Percentiles rank a stretch among this genome's conserved stretches.
Evolutionary conservation across 2,113 vertebrate species (phyloP).

Genomic region (Sciurus niger): DNA sequence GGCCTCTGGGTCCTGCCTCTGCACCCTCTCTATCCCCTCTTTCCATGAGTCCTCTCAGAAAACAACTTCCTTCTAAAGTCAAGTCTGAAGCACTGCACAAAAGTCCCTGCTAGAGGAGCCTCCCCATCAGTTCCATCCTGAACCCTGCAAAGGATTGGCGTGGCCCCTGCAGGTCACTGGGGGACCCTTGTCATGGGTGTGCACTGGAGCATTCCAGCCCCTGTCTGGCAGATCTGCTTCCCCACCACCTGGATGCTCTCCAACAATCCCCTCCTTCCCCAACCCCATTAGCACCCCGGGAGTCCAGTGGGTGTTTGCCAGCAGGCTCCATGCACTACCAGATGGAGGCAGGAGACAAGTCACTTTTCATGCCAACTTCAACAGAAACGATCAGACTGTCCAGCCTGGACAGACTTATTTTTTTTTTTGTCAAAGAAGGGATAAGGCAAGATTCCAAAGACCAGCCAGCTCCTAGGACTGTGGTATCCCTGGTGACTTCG

Average conservation of each 20-base stretch:
- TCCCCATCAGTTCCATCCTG: neutral
- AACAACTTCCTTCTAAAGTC: neutral
- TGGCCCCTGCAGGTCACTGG: accelerated
- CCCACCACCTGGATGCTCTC: neutral
- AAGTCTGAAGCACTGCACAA: neutral
- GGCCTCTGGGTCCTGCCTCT: neutral
- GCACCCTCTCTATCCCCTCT: accelerated
- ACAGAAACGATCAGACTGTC: neutral
- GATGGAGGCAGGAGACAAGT: accelerated
- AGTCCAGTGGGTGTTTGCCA: neutral
- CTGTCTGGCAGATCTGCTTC: neutral
- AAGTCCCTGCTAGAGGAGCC: too few relatives aligned
- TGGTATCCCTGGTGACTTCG: neutral
- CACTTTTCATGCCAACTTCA: neutral
- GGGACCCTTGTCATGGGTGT: accelerated
- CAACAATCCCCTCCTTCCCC: neutral
- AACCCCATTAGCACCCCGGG: neutral
- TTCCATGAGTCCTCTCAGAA: neutral
- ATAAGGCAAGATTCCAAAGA: neutral
- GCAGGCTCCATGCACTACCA: accelerated
- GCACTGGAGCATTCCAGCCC: neutral
- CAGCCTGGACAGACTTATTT: neutral
- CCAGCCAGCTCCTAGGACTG: neutral
- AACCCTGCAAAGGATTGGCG: neutral
- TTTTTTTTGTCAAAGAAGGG: neutral